phyloP scores from a whole-genome alignment of 2,113 vertebrate species.

The Danio rerio region GRCz12tu NC_133196.1:34682001-34682500 shows the following conservation, averaged over 20 bases:
- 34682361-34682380: slow-evolving; percentile 33
- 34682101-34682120: slow-evolving; percentile 88
- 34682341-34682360: slow-evolving; percentile 23
- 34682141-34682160: slow-evolving; percentile 90
- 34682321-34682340: background rate
- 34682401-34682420: slow-evolving; percentile 44
- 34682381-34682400: slow-evolving; percentile 43
- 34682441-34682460: slow-evolving; percentile 41
- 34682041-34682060: slow-evolving; percentile 87
- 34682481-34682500: slow-evolving; percentile 7
- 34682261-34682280: slow-evolving; percentile 12
- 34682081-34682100: slow-evolving; percentile 88
- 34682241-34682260: slow-evolving; percentile 15
- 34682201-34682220: slow-evolving; percentile 67
- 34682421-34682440: slow-evolving; percentile 24
- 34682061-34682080: slow-evolving; percentile 88
- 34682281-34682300: slow-evolving; percentile 29
- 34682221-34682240: background rate
- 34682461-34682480: slow-evolving; percentile 35
- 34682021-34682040: slow-evolving; percentile 88
- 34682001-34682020: slow-evolving; percentile 1
- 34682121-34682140: slow-evolving; percentile 89
- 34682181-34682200: slow-evolving; percentile 91
- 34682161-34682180: slow-evolving; percentile 89
- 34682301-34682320: background rate